phyloP scores from a whole-genome alignment of 2,888 invertebrate genomes.

The Empis livida region DNA sequence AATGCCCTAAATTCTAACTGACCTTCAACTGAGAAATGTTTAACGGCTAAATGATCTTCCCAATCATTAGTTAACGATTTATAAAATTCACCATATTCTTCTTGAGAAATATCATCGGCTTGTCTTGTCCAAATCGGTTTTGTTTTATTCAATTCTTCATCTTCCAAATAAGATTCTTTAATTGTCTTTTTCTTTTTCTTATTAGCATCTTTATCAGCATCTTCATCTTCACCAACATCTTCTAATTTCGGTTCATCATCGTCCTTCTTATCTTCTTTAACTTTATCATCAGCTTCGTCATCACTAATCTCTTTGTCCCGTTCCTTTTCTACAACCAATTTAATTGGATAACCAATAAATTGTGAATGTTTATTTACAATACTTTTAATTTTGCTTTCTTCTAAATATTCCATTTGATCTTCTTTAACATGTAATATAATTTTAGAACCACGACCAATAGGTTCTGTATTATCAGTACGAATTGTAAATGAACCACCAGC shows the following conservation, averaged over 20 bases:
- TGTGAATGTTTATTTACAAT: conserved; percentile 98
- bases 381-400: conserved; percentile 89
- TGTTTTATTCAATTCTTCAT: conserved; percentile 96
- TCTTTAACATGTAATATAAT: conserved; percentile 91
- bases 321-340: conserved; percentile 88
- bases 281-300: conserved; percentile 73
- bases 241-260: conserved; percentile 42
- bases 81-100: conserved; percentile 97
- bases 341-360: conserved; percentile 98
- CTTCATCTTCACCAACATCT: conserved; percentile 45
- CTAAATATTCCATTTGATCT: conserved; percentile 87
- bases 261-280: conserved; percentile 30
- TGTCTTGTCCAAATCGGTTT: conserved; percentile 98
- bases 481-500: conserved; percentile 98
- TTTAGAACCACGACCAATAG: conserved; percentile 86
- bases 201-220: conserved; percentile 49
- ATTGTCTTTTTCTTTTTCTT: conserved; percentile 93
- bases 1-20: conserved; percentile 91
- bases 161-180: conserved; percentile 95
- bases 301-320: conserved; percentile 92
- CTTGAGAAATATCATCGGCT: conserved; percentile 89
- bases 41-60: conserved; percentile 95
- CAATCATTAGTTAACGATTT: conserved; percentile 95
- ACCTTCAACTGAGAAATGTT: conserved; percentile 89
- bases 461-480: conserved; percentile 59